A percentile compares a stretch with the other conserved stretches of the same genome.
These are phyloP conservation scores for Tyrophagus putrescentiae DNA, from an alignment of 1,140 invertebrate species.

Conservation along the genomic window DNA sequence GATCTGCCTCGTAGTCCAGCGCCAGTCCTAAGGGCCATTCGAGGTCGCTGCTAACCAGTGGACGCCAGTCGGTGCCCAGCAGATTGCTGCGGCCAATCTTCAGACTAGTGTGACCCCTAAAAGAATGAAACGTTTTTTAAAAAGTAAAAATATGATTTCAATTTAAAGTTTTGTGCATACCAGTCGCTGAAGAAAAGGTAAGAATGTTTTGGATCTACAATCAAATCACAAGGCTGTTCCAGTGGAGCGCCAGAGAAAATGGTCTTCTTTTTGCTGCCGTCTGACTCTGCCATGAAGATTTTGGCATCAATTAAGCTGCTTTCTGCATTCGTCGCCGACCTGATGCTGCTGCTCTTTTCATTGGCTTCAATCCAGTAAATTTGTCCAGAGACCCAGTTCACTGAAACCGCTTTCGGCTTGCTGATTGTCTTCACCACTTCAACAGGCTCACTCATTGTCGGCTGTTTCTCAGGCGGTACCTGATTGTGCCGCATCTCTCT, in stretches of 20 bases:
- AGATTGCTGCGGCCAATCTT: constrained; percentile 78
- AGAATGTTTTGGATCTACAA: constrained; percentile 74
- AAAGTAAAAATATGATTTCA: no score
- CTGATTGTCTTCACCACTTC: constrained; percentile 56
- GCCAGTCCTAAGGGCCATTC: constrained; percentile 82
- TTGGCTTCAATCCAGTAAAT: constrained; percentile 95
- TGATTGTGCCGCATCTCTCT: constrained; percentile 93
- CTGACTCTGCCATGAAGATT: constrained; percentile 69
- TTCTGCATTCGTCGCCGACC: no score
- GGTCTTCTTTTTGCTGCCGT: constrained; percentile 60
- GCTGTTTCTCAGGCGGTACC: constrained; percentile 61
- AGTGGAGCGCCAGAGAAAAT: constrained; percentile 74
- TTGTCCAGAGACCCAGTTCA: constrained; percentile 92
- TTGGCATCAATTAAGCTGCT: constrained; percentile 67
- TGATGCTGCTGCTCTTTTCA: no score
- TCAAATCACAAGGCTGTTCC: constrained; percentile 81
- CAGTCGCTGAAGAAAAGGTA: constrained; percentile 90
- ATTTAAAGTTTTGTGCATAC: no score
- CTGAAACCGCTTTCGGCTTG: constrained; percentile 80
- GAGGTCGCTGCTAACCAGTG: constrained; percentile 65
- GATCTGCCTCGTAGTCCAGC: constrained; percentile 37
- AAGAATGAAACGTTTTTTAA: no score
- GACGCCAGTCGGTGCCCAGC: constrained; percentile 59
- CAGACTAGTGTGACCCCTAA: constrained; percentile 13
- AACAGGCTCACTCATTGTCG: constrained; percentile 50